phyloP scores from a whole-genome alignment of 2,797 vertebrate species.

The Craterocephalus amniculus region DNA sequence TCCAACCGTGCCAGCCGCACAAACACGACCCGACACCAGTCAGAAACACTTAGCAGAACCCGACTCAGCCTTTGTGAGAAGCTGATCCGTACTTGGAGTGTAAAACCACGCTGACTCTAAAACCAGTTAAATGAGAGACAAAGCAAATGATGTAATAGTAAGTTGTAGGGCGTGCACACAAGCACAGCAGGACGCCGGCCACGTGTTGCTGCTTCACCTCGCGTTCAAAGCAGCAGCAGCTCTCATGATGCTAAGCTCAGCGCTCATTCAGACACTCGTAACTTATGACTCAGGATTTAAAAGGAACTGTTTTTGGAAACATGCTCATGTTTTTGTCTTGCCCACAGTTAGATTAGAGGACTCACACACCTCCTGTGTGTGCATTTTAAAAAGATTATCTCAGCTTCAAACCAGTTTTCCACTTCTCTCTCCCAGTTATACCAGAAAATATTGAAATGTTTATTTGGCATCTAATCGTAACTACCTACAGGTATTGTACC shows the following conservation, averaged over 20 bases:
- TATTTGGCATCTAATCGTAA: background rate
- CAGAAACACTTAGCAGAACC: slow-evolving; percentile 50
- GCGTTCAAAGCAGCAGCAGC: slow-evolving; percentile 11
- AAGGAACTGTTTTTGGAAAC: slow-evolving; percentile 6
- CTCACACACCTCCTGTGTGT: background rate
- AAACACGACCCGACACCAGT: slow-evolving; percentile 67
- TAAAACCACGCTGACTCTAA: slow-evolving; percentile 26
- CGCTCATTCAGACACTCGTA: slow-evolving; percentile 9
- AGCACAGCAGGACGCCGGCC: slow-evolving; percentile 5
- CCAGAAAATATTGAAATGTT: background rate
- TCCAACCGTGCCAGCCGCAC: slow-evolving; percentile 42
- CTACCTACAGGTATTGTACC: background rate
- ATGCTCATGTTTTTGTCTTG: background rate
- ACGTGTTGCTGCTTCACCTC: background rate
- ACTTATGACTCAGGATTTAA: slow-evolving; percentile 1
- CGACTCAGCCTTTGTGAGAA: slow-evolving; percentile 38
- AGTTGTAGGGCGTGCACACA: slow-evolving; percentile 11
- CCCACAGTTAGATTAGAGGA: background rate
- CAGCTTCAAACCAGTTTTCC: background rate
- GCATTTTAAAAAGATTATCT: background rate
- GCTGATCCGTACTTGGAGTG: slow-evolving; percentile 24
- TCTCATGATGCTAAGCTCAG: slow-evolving; percentile 4
- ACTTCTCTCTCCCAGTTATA: background rate
- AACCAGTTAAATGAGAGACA: slow-evolving; percentile 8
- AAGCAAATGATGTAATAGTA: slow-evolving; percentile 10